Evolutionary conservation across 2,888 invertebrate species (phyloP).

Genomic region (Nematopogon swammerdamellus): DNA sequence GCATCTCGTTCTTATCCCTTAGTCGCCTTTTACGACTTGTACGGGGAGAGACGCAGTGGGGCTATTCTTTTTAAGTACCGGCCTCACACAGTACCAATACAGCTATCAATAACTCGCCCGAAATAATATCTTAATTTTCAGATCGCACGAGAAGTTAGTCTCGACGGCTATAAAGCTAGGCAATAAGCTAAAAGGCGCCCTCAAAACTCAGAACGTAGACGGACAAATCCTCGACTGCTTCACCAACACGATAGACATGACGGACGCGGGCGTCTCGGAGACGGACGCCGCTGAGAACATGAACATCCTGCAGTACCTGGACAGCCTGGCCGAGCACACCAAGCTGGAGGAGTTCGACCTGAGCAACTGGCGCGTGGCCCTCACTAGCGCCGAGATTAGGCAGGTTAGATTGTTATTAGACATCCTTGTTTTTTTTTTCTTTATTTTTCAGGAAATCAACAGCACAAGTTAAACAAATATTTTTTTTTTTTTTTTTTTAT

Average conservation of each 20-base stretch:
- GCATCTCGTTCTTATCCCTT: no score
- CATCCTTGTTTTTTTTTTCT: background rate
- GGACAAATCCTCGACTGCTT: conserved; percentile 39
- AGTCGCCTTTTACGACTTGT: no score
- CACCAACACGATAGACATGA: conserved; percentile 18
- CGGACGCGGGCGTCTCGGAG: conserved; percentile 13
- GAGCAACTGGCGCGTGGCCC: conserved; percentile 38
- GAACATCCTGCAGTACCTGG: conserved; percentile 36
- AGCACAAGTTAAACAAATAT: no score
- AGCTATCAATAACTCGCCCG: no score
- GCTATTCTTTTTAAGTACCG: no score
- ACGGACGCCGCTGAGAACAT: conserved; percentile 30
- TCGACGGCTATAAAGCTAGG: conserved; percentile 44
- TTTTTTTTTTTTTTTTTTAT: no score
- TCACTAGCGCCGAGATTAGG: conserved; percentile 38
- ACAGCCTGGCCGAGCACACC: conserved; percentile 40
- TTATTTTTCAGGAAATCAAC: no score
- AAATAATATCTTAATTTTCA: no score
- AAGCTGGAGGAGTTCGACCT: conserved; percentile 31
- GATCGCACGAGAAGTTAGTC: conserved; percentile 30
- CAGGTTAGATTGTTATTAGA: conserved; percentile 25
- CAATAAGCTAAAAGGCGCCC: conserved; percentile 60
- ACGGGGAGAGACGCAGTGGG: no score
- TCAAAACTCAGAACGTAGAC: conserved; percentile 52
- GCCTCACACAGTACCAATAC: no score